Evolutionary conservation across 2,797 vertebrate species (phyloP).

Genomic region (Otolemur crassicaudatus): DNA sequence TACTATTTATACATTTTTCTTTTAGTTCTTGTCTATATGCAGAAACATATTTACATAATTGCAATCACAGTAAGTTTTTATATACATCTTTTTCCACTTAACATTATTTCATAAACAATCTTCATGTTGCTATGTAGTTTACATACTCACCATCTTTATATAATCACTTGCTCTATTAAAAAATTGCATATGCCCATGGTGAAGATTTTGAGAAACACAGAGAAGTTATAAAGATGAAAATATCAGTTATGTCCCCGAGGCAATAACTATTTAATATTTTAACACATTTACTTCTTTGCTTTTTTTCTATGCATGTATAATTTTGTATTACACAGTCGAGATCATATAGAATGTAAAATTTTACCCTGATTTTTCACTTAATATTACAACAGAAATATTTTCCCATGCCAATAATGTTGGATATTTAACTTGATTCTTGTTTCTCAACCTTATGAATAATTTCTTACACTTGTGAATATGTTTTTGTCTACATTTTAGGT

Average conservation of each 20-base stretch:
- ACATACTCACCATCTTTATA: slow-evolving; percentile 73
- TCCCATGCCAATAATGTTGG: slow-evolving; percentile 25
- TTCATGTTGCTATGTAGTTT: slow-evolving; percentile 75
- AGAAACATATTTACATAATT: slow-evolving; percentile 82
- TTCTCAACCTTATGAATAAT: slow-evolving; percentile 57
- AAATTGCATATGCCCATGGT: slow-evolving; percentile 45
- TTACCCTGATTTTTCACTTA: slow-evolving; percentile 58
- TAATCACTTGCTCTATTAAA: slow-evolving; percentile 72
- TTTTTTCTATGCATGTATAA: slow-evolving; percentile 59
- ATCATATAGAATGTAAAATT: slow-evolving; percentile 60
- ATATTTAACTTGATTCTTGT: slow-evolving; percentile 67
- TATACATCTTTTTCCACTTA: slow-evolving; percentile 82
- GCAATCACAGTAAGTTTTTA: slow-evolving; percentile 79
- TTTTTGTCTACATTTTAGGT: slow-evolving; percentile 45
- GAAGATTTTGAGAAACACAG: slow-evolving; percentile 62
- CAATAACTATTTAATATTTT: slow-evolving; percentile 72
- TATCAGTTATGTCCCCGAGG: slow-evolving; percentile 56
- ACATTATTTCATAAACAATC: slow-evolving; percentile 79
- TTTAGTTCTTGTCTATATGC: slow-evolving; percentile 76
- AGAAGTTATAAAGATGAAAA: slow-evolving; percentile 67
- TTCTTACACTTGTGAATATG: not conserved
- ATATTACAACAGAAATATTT: slow-evolving; percentile 65
- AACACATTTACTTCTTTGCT: slow-evolving; percentile 64
- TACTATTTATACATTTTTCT: slow-evolving; percentile 75
- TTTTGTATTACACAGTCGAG: slow-evolving; percentile 74